Base-by-base conservation (phyloP, 2,113 vertebrate genomes). In the Turdus rufiventris region DNA sequence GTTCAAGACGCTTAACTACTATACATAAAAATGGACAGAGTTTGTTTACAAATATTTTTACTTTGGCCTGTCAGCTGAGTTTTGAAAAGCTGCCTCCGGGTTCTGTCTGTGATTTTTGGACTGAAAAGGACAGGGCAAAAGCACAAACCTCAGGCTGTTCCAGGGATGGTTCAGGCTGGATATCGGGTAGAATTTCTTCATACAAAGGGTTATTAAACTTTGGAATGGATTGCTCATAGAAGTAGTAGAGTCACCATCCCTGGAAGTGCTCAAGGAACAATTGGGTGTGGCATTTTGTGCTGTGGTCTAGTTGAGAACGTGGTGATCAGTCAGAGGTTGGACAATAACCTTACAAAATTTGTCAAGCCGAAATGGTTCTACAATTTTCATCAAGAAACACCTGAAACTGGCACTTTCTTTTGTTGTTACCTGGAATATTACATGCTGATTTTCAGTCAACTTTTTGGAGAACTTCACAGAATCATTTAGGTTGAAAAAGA, bases 281-380 rank as follows among this genome's bases (percentile, higher is more conserved):
- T 11, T 23, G 33, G 21, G 14, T 33, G 28, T 61, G 63, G 14
- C 18, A 18, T 5, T 26, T 76, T 0, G 0, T 77, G 45, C 12
- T 60, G 18, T 38, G 21, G 4, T 53, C 38, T 61, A 68, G 38
- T 28, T 33, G 11, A 15, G 33, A 53, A n/a, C 11, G 14, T 26
- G 9, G 28, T 23, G 23, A 28, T 18, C 26, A 23, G 62, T 23
- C 38, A 53, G 38, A 45, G 9, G 18, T 23, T 53, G n/a, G 18
- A 38, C 38, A 36, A 58, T 26, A 60, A 68, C 33, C 11, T 33
- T 45, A 33, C 26, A 28, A 14, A 6, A 40, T 21, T 60, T 74
- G 47, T 47, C 16, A 28, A 53, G 9, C 13, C 2, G 45, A 45
- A 80, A 29, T 25, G 2, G 6, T 73, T 51, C 28, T 12, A 10